Evolutionary conservation across 2,797 vertebrate species (phyloP).

Genomic region (Chanos chanos): DNA sequence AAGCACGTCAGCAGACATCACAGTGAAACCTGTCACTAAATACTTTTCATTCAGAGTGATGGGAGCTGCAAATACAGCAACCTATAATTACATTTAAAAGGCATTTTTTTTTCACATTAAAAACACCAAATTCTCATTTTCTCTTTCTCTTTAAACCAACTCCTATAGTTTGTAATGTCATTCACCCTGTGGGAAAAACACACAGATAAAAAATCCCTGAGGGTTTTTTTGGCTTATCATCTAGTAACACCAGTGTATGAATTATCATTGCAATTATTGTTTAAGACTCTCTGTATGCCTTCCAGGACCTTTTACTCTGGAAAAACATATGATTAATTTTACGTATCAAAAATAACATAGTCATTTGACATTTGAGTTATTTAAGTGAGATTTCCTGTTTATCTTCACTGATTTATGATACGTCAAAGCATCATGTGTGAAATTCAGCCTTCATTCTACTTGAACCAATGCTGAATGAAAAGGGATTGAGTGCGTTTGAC

Average conservation of each 20-base stretch:
- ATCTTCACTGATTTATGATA: neutral
- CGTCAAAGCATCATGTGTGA: neutral
- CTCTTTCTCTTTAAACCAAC: neutral
- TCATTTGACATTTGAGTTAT: too few relatives aligned
- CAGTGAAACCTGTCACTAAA: conserved; percentile 15
- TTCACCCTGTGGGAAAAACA: neutral
- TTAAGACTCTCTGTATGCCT: too few relatives aligned
- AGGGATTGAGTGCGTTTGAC: neutral
- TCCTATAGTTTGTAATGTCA: neutral
- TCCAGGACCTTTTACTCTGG: too few relatives aligned
- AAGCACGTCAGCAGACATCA: conserved; percentile 23
- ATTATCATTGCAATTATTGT: too few relatives aligned
- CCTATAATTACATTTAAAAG: conserved; percentile 1
- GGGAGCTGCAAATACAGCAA: neutral
- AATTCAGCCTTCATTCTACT: neutral
- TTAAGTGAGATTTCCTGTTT: too few relatives aligned
- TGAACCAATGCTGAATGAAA: too few relatives aligned
- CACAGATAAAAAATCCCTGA: neutral
- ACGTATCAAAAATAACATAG: too few relatives aligned
- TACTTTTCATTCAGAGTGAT: conserved; percentile 1
- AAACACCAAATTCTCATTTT: too few relatives aligned
- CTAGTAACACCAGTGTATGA: too few relatives aligned
- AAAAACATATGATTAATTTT: too few relatives aligned
- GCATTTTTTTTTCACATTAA: too few relatives aligned
- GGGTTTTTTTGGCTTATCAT: too few relatives aligned